Conservation (phyloP, 2,797 vertebrate genomes). For the Gymnodraco acuticeps region DNA sequence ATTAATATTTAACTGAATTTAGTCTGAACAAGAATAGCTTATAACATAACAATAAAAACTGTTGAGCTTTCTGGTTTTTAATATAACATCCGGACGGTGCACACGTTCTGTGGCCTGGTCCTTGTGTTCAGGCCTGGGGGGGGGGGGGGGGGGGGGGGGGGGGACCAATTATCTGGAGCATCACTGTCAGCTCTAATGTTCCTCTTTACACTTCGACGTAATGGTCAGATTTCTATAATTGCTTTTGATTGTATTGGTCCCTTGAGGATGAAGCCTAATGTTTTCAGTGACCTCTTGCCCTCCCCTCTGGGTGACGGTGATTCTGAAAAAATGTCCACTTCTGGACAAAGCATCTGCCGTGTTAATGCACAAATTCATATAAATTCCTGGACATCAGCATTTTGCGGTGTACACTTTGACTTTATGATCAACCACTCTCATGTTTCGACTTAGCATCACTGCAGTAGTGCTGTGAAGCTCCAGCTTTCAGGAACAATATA, state of each 20-base stretch:
- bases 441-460: slow-evolving; percentile 2
- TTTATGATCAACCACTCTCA: slow-evolving; percentile 9
- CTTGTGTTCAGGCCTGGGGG: background rate
- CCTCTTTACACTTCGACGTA: background rate
- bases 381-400: background rate
- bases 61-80: no score
- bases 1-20: no score
- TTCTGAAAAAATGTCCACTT: background rate
- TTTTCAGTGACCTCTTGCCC: background rate
- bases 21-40: no score
- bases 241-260: background rate
- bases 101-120: background rate
- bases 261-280: background rate
- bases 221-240: background rate
- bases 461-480: background rate
- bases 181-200: background rate
- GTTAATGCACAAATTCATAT: background rate
- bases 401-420: background rate
- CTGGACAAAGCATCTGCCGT: background rate
- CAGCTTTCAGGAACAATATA: background rate
- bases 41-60: no score
- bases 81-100: no score
- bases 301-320: background rate
- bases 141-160: background rate
- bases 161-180: background rate